Base-by-base conservation (phyloP, 2,888 invertebrate genomes). In the Slavum lentiscoides region DNA sequence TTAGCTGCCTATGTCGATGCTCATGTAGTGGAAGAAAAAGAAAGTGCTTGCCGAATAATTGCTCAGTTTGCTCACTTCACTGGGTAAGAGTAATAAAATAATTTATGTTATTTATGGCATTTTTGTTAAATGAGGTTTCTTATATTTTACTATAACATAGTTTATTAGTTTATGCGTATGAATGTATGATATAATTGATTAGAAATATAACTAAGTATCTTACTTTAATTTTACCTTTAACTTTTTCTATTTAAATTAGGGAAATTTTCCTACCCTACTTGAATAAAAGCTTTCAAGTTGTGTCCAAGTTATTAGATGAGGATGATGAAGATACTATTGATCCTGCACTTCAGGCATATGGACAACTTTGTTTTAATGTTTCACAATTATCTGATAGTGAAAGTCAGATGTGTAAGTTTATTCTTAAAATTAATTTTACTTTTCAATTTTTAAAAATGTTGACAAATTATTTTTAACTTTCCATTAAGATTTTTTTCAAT, bases 301-400 rank as follows among this genome's bases (percentile, higher is more conserved):
- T 80, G n/a, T 58, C 58, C 30, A 80, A 80, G 23, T 64, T 80
- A 80, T 72, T 80, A 64, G 43, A 80, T 43, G 80, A 80, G 23
- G 72, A 80, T 64, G 80, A 80, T 66, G 72, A 80, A 43, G 80
- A 80, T 23, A 72, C 64, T n/a, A 72, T 80, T 53, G 80, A 80
- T 64, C 66, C 80, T 70, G 80, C 39, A 80, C 80, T 80, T 72
- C 72, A 80, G 58, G 64, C 72, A 58, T 80, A 80, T 58, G 72
- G 80, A n/a, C 62, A 80, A 70, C 64, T 80, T 39, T 80, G 80
- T 64, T 72, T 80, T n/a, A 58, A 58, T 58, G 39, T 66, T 55
- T 80, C 80, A 43, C 43, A 55, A 58, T 43, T 72, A 64, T n/a
- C 80, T 6, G 11, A 80, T 43, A 62, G 6, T 58, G n/a, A 17